These are phyloP conservation scores for Exocentrus adspersus DNA, from an alignment of 2,888 invertebrate genomes.

Conservation along the genomic window DNA sequence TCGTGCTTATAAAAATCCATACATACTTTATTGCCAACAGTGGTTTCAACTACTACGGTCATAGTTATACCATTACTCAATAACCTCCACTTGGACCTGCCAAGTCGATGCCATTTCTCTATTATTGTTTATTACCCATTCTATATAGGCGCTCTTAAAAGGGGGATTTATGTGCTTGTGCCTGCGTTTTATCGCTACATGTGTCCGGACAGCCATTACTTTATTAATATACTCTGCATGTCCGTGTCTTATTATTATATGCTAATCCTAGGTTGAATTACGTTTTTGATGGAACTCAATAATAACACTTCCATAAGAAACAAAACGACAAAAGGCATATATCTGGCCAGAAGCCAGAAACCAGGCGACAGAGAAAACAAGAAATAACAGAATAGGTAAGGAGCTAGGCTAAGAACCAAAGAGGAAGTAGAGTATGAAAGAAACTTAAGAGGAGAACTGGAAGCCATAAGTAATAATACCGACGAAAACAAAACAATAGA, in stretches of 20 bases:
- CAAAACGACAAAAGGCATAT: background rate
- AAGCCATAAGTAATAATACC: no score
- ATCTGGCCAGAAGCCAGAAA: no score
- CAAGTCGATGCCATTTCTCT: constrained; percentile 27
- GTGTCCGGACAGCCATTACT: constrained; percentile 24
- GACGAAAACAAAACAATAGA: no score
- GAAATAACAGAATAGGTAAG: no score
- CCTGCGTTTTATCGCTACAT: constrained; percentile 24
- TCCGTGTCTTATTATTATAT: constrained; percentile 19
- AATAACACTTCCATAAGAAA: background rate
- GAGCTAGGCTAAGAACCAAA: no score
- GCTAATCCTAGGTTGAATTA: constrained; percentile 11
- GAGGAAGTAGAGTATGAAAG: no score
- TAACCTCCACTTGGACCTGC: constrained; percentile 32
- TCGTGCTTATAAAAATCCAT: no score
- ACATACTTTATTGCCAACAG: no score
- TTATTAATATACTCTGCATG: constrained; percentile 17
- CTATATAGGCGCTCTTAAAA: constrained; percentile 23
- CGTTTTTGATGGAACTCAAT: background rate
- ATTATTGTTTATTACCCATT: constrained; percentile 34
- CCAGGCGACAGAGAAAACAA: no score
- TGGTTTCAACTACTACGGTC: no score
- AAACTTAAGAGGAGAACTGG: no score
- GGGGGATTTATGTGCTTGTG: constrained; percentile 19
- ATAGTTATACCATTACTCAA: constrained; percentile 32